Conservation (phyloP, 2,888 invertebrate species). For the Neoascia interrupta region DNA sequence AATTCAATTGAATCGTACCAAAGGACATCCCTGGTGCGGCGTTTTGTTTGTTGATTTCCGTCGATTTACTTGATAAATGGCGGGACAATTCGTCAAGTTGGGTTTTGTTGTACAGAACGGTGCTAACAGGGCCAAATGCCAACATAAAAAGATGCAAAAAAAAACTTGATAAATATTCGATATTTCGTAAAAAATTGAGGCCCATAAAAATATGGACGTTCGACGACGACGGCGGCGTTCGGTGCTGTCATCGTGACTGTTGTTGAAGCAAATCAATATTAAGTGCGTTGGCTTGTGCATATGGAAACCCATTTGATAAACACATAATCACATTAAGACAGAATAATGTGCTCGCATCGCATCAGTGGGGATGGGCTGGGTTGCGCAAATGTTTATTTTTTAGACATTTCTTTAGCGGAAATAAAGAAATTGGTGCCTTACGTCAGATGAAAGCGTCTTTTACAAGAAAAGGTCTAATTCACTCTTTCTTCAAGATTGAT, state of each 20-base stretch:
- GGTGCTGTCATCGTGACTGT: slow-evolving; percentile 27
- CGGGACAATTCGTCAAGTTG: slow-evolving; percentile 73
- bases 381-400: neutral
- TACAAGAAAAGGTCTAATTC: too few relatives aligned
- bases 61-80: slow-evolving; percentile 73
- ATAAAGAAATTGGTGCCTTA: slow-evolving; percentile 42
- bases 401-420: too few relatives aligned
- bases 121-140: slow-evolving; percentile 44
- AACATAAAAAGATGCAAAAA: slow-evolving; percentile 7
- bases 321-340: slow-evolving; percentile 65
- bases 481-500: too few relatives aligned
- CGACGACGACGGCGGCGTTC: slow-evolving; percentile 20
- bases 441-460: too few relatives aligned
- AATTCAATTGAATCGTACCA: slow-evolving; percentile 55
- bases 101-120: slow-evolving; percentile 50
- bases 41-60: slow-evolving; percentile 68
- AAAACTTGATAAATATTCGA: slow-evolving; percentile 69
- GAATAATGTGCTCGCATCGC: slow-evolving; percentile 48
- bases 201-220: slow-evolving; percentile 66
- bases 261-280: slow-evolving; percentile 41
- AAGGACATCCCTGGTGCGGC: slow-evolving; percentile 46
- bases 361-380: neutral
- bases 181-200: slow-evolving; percentile 68
- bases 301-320: slow-evolving; percentile 57
- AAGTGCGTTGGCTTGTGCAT: slow-evolving; percentile 27